Evolutionary conservation across 1,140 invertebrate species (phyloP).

Genomic region (Drosophila neocordata): DNA sequence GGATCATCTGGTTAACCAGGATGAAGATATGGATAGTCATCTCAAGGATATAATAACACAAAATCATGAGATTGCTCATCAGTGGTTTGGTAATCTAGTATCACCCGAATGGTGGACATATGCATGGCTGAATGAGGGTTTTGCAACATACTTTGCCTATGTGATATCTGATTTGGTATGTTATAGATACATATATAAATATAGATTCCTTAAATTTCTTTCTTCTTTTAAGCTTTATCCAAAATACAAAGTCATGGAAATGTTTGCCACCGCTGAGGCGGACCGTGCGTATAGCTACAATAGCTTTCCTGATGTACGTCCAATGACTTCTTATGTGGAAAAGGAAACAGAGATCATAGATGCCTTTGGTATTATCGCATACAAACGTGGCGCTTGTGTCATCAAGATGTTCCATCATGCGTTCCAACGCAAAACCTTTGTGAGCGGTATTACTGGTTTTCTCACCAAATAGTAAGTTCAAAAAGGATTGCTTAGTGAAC

Average conservation of each 20-base stretch:
- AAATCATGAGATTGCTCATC: conserved; percentile 87
- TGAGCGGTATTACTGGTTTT: conserved; percentile 72
- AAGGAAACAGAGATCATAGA: conserved; percentile 88
- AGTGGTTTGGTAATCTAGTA: conserved; percentile 89
- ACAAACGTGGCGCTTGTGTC: conserved; percentile 85
- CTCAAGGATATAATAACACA: conserved; percentile 74
- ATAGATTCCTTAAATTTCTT: conserved; percentile 79
- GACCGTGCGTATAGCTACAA: conserved; percentile 68
- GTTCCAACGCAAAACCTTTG: conserved; percentile 76
- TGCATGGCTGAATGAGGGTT: conserved; percentile 86
- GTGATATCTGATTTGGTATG: conserved; percentile 84
- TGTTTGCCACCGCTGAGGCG: conserved; percentile 87
- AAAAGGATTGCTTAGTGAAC: conserved; percentile 28
- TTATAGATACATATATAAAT: conserved; percentile 69
- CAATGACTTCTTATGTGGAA: conserved; percentile 88
- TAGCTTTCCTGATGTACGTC: conserved; percentile 85
- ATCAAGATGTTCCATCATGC: conserved; percentile 84
- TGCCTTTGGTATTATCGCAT: conserved; percentile 92
- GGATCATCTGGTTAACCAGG: conserved; percentile 34
- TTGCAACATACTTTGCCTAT: conserved; percentile 88
- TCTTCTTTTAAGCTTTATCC: conserved; percentile 83
- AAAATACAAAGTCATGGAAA: conserved; percentile 89
- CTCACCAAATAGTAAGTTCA: conserved; percentile 80
- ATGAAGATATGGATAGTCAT: conserved; percentile 25
- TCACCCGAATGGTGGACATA: conserved; percentile 84